A percentile compares a stretch with the other conserved stretches of the same genome.
These are phyloP conservation scores for Notoglanidium macrostoma DNA, from an alignment of 2,797 vertebrate species.

Conservation along the genomic window DNA sequence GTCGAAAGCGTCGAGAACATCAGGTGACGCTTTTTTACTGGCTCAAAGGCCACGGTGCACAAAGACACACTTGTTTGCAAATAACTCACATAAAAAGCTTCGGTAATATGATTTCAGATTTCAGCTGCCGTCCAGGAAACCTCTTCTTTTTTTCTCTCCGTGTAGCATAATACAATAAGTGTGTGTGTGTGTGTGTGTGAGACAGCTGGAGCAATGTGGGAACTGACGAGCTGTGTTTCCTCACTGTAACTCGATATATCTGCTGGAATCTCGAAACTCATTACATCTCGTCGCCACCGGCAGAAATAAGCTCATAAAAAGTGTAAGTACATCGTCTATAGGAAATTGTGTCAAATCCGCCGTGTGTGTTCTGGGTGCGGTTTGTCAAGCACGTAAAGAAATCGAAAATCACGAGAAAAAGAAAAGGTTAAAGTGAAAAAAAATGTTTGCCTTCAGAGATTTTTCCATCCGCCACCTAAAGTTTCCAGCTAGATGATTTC, in stretches of 20 bases:
- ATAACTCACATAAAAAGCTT: conserved; percentile 21
- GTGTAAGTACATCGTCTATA: conserved; percentile 8
- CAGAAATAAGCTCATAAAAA: conserved; percentile 23
- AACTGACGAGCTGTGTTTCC: conserved; percentile 35
- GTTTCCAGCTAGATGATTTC: not conserved
- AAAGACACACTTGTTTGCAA: conserved; percentile 50
- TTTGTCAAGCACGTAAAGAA: not conserved
- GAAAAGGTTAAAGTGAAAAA: not conserved
- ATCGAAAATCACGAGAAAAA: not conserved
- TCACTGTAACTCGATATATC: conserved; percentile 48
- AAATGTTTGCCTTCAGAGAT: not conserved
- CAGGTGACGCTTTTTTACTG: conserved; percentile 37
- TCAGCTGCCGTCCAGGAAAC: conserved; percentile 45
- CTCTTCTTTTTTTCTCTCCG: not conserved
- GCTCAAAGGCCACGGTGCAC: conserved; percentile 29
- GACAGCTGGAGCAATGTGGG: conserved; percentile 55
- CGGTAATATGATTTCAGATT: conserved; percentile 48
- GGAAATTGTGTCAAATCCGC: not conserved
- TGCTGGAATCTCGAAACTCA: conserved; percentile 32
- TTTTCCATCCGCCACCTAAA: not conserved
- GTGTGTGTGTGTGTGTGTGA: conserved; percentile 31
- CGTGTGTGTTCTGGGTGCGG: not conserved
- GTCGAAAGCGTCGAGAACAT: conserved; percentile 30
- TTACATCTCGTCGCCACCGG: not conserved
- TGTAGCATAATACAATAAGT: conserved; percentile 40